phyloP scores from a whole-genome alignment of 2,888 invertebrate species.

The Pandemis heparana region DNA sequence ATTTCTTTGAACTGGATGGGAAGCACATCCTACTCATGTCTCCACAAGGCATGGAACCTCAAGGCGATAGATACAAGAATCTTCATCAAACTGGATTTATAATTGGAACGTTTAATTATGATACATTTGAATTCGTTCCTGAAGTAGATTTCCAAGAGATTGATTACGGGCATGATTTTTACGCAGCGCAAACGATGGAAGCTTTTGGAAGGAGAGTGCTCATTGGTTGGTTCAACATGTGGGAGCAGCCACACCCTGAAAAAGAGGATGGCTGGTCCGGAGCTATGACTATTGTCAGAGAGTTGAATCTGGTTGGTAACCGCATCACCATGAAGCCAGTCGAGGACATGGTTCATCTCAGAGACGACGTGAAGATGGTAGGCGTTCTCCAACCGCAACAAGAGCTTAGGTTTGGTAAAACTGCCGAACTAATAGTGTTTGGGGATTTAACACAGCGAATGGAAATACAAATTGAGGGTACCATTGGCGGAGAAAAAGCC shows the following conservation, averaged over 20 bases:
- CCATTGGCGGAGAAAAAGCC: conserved; percentile 58
- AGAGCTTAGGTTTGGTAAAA: conserved; percentile 59
- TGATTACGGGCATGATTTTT: conserved; percentile 80
- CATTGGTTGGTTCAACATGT: conserved; percentile 78
- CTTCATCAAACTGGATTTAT: conserved; percentile 74
- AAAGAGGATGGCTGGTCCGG: conserved; percentile 78
- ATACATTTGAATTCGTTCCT: conserved; percentile 69
- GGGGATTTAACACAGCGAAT: conserved; percentile 61
- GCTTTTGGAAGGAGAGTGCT: conserved; percentile 69
- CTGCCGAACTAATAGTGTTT: conserved; percentile 67
- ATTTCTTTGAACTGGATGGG: conserved; percentile 78
- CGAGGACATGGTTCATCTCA: conserved; percentile 59
- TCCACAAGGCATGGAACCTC: conserved; percentile 71
- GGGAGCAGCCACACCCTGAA: conserved; percentile 73
- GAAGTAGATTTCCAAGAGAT: conserved; percentile 74
- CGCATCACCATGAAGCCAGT: conserved; percentile 71
- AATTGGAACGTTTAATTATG: conserved; percentile 75
- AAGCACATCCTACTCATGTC: conserved; percentile 76
- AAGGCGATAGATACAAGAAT: conserved; percentile 77
- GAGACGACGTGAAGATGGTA: conserved; percentile 55
- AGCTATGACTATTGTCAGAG: conserved; percentile 73
- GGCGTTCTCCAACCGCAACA: conserved; percentile 55
- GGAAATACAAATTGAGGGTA: conserved; percentile 64
- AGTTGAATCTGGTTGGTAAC: conserved; percentile 64
- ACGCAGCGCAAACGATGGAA: conserved; percentile 75